Evolutionary conservation across 2,888 invertebrate species (phyloP).

Genomic region (Drosophila eohydei): DNA sequence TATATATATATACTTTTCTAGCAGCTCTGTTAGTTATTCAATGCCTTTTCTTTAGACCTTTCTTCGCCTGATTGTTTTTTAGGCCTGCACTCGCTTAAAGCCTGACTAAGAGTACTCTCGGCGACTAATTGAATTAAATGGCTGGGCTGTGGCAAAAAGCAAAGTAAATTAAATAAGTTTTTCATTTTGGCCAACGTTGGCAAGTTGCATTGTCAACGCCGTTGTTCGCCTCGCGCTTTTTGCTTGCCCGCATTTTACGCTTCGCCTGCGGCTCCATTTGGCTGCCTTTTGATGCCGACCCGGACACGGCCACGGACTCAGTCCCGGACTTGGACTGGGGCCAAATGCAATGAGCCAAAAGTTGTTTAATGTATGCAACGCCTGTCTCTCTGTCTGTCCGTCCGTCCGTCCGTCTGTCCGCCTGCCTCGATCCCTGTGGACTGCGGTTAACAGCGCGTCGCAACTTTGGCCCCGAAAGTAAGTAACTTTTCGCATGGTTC

Average conservation of each 20-base stretch:
- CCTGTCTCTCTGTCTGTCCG: slow-evolving; percentile 35
- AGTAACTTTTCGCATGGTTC: slow-evolving; percentile 76
- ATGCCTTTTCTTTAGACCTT: background rate
- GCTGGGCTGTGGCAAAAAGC: slow-evolving; percentile 82
- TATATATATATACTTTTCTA: background rate
- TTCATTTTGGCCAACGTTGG: slow-evolving; percentile 71
- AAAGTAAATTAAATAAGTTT: slow-evolving; percentile 85
- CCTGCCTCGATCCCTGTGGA: slow-evolving; percentile 21
- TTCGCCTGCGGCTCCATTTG: slow-evolving; percentile 72
- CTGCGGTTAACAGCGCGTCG: slow-evolving; percentile 78
- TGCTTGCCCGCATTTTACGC: slow-evolving; percentile 78
- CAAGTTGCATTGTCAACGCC: slow-evolving; percentile 79
- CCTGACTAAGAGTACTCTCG: slow-evolving; percentile 56
- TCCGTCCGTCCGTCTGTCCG: slow-evolving; percentile 3
- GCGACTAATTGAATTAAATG: slow-evolving; percentile 84
- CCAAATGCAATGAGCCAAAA: slow-evolving; percentile 82
- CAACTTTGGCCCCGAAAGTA: slow-evolving; percentile 66
- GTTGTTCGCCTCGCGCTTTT: slow-evolving; percentile 68
- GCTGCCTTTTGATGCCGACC: slow-evolving; percentile 69
- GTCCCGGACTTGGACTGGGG: slow-evolving; percentile 9
- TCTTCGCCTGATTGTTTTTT: slow-evolving; percentile 42
- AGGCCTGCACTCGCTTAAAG: slow-evolving; percentile 49
- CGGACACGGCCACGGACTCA: slow-evolving; percentile 6
- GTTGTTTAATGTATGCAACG: slow-evolving; percentile 82
- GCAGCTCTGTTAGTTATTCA: background rate